Percentiles rank a stretch among this genome's conserved stretches.
phyloP scores from a whole-genome alignment of 2,797 vertebrate species.

The Brachymystax lenok region DNA sequence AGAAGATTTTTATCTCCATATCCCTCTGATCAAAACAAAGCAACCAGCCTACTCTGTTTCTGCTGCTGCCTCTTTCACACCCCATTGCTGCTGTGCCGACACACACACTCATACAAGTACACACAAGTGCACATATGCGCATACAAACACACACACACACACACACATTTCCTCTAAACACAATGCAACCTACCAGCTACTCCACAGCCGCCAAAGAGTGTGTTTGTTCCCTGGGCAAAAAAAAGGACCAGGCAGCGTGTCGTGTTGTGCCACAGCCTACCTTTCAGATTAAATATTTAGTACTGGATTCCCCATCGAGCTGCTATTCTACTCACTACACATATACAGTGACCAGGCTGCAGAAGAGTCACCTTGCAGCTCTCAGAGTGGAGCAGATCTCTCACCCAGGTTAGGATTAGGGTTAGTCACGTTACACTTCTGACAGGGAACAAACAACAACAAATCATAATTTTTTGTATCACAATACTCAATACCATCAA shows the following conservation, averaged over 20 bases:
- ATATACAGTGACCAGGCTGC: constrained; percentile 43
- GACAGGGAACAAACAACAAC: no score
- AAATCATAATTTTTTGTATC: no score
- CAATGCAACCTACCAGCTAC: constrained; percentile 20
- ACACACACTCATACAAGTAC: constrained; percentile 27
- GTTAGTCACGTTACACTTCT: no score
- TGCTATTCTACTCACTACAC: constrained; percentile 73
- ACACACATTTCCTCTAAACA: constrained; percentile 11
- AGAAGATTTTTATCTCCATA: constrained; percentile 54
- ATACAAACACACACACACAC: constrained; percentile 26
- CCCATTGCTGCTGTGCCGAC: neutral
- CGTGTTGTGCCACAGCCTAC: constrained; percentile 67
- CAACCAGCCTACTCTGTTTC: constrained; percentile 33
- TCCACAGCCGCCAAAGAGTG: constrained; percentile 11
- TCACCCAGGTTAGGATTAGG: neutral
- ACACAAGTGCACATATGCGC: constrained; percentile 8
- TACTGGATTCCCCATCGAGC: constrained; percentile 54
- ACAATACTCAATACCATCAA: no score
- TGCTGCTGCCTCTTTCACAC: constrained; percentile 14
- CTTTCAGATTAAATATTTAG: constrained; percentile 76
- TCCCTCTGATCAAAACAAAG: constrained; percentile 64
- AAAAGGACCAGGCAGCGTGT: constrained; percentile 64
- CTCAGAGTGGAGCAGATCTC: neutral
- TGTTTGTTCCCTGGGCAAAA: constrained; percentile 47
- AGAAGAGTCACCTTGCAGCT: constrained; percentile 62